Evolutionary conservation across 2,797 vertebrate genomes (phyloP), one percentile per base, ranked within the genome.

Genomic region (Cichlasoma orientale): DNA sequence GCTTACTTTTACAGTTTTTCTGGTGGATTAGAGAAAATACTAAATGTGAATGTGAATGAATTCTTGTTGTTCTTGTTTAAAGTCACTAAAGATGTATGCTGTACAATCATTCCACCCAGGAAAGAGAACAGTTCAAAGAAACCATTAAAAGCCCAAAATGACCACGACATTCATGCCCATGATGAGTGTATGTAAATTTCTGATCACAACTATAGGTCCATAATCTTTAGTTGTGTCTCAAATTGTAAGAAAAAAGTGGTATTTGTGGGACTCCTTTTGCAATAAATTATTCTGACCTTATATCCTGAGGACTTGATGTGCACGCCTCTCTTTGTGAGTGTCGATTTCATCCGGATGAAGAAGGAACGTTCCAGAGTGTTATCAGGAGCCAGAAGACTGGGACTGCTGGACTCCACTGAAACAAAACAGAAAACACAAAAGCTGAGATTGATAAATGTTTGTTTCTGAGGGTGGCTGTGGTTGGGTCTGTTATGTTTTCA

Each of bases 241-340:
- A 4, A 16, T 5, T 14, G 4, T 12, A 38, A 38, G 3, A 38
- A 12, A 38, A 38, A 12, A 5, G 12, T 44, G 12, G 4, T 16
- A 14, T 16, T 5, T 16, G 41, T 44, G 41, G 41, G 4, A 14
- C 41, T 13, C 41, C 16, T 54, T 54, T n/a, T 23, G 16, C 0
- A 0, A 18, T 1, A 38, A 29, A 6, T 52, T 53, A 4, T 23
- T 44, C 80, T 75, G 54, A 83, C 98, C 97, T 99, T 99, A 89
- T 97, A 99, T 94, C 98, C 98, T 54, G 98, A 99, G 7, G 98
- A 99, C 95, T 99, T 99, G 97, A 99, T 99, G 96, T 99, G 98
- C 80, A 99, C 97, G 18, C 98, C 98, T 82, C 98, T 95, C 95
- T 99, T 99, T 82, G 98, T 99, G 93, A 99, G 96, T 10, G 98